Conservation (phyloP, 2,113 vertebrate genomes). For the Poeciliopsis prolifica region DNA sequence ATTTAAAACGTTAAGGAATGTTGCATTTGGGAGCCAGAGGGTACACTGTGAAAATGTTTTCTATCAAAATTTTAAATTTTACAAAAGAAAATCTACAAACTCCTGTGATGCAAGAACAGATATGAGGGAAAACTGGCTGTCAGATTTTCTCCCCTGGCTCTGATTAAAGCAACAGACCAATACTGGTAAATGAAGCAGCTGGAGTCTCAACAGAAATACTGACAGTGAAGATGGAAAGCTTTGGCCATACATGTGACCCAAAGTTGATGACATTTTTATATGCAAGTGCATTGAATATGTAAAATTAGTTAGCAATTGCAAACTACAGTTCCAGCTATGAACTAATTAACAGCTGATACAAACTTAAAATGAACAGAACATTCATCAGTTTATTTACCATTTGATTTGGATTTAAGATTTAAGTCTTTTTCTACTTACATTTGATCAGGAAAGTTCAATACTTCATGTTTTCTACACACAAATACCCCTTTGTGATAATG, state of each 20-base stretch:
- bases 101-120: neutral
- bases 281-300: neutral
- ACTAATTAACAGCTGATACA: neutral
- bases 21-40: neutral
- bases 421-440: neutral
- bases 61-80: no score
- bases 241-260: neutral
- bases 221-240: neutral
- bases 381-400: no score
- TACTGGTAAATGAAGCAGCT: neutral
- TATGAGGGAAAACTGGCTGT: neutral
- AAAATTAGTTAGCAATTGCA: neutral
- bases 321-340: neutral
- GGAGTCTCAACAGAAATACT: neutral
- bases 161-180: neutral
- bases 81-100: no score
- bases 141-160: neutral
- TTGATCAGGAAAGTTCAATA: no score
- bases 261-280: neutral
- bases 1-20: neutral
- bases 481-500: no score
- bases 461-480: no score
- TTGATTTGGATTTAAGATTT: neutral
- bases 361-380: neutral
- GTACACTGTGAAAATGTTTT: neutral